Evolutionary conservation across 2,113 vertebrate species (phyloP), one percentile per base, ranked within the genome.

Genomic region (Mormyrus iriodes): DNA sequence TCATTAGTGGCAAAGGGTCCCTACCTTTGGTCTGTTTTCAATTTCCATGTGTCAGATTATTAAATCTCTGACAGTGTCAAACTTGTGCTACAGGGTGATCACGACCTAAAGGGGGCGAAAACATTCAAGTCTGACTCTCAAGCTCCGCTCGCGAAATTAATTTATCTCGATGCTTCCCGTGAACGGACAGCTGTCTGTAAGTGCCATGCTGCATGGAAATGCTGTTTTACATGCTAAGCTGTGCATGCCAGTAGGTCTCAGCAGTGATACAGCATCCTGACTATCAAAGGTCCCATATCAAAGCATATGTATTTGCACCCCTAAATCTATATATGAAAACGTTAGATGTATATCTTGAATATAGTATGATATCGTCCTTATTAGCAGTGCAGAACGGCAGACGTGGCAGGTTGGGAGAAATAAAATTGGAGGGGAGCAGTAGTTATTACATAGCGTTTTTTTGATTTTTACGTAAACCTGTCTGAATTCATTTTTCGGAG

Each of bases 401-500:
- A 93, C 88, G 88, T 91, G 85, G 42, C 42, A 46, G 39, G 42
- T 83, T 17, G 35, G 35, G 52, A 4, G 4, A 21, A 52, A 65
- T 39, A 46, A 51, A 35, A 52, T 4, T 10, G 15, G 24, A n/a
- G 24, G 5, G n/a, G 24, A 2, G 84, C 12, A 52, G 42, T 42
- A 46, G 44, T 17, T 48, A n/a, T 24, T 58, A 87, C 17, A 52
- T 12, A 39, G 76, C 17, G 24, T 5, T 58, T 87, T 79, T 79
- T 42, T 10, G 13, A 17, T 39, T 91, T 93, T 93, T 98, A 99
- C 94, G 98, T 98, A 91, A 99, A 99, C 55, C 98, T 95, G 91
- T 99, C 98, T 0, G 98, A 99, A 94, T 99, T 99, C 98, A 99
- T 99, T 94, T 99, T 99, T 85, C 98, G 94, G 94, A 99, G 96